phyloP scores from a whole-genome alignment of 2,888 invertebrate genomes.

The Buathra laborator region DNA sequence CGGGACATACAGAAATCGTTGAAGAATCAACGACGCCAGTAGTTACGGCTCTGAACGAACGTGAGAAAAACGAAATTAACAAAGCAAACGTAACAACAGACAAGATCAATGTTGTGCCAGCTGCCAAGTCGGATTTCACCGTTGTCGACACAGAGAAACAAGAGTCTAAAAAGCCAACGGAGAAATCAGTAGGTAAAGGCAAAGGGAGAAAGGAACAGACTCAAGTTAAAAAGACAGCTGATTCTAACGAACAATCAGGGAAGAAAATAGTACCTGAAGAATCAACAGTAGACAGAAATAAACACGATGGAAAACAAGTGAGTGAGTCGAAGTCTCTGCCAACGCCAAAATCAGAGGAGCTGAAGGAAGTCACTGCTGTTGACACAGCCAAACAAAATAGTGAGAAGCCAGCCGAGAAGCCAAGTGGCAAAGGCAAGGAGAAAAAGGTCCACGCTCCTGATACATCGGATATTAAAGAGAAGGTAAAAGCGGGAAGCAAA shows the following conservation, averaged over 20 bases:
- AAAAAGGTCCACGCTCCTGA: conserved; percentile 44
- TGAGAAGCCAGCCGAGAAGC: conserved; percentile 30
- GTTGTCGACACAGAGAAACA: conserved; percentile 11
- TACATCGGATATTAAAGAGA: conserved; percentile 11
- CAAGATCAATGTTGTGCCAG: conserved; percentile 35
- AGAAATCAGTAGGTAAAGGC: conserved; percentile 59
- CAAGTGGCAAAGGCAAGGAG: conserved; percentile 35
- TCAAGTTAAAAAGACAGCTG: conserved; percentile 64
- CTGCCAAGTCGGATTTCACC: conserved; percentile 13
- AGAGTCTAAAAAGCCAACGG: conserved; percentile 27
- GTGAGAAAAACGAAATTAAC: conserved; percentile 41
- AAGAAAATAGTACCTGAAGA: conserved; percentile 61
- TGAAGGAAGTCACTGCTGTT: conserved; percentile 1
- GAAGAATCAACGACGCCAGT: conserved; percentile 24
- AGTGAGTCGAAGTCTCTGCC: background rate
- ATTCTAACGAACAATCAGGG: conserved; percentile 74
- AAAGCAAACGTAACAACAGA: conserved; percentile 38
- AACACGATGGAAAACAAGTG: conserved; percentile 23
- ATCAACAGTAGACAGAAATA: background rate
- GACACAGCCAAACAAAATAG: background rate
- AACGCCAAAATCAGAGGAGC: background rate
- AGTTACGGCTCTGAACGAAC: conserved; percentile 62
- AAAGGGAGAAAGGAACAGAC: conserved; percentile 63
- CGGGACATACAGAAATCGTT: conserved; percentile 21
- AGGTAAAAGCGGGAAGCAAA: conserved; percentile 15